Evolutionary conservation across 2,888 invertebrate species (phyloP).

Genomic region (Reticulitermes lucifugus): DNA sequence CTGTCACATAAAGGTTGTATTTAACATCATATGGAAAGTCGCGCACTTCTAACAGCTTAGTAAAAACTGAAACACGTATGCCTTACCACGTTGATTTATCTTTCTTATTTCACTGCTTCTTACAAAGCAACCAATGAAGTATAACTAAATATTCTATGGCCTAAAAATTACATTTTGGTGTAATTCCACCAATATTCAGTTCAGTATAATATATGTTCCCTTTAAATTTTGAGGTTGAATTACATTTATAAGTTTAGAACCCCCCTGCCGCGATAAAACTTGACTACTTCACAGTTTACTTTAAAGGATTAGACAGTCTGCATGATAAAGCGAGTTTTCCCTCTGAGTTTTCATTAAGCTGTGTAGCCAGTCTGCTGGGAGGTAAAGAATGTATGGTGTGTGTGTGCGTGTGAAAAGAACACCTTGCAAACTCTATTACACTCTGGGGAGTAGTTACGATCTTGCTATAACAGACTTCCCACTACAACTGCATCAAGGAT

Average conservation of each 20-base stretch:
- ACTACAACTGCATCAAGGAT: not conserved
- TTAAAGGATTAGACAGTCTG: not conserved
- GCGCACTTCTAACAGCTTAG: no score
- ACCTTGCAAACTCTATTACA: slow-evolving; percentile 2
- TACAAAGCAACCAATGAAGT: no score
- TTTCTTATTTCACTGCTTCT: no score
- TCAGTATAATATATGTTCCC: not conserved
- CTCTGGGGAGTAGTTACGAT: not conserved
- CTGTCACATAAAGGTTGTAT: no score
- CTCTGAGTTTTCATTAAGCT: not conserved
- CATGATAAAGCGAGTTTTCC: not conserved
- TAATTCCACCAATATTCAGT: no score
- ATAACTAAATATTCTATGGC: no score
- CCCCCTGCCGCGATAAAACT: no score
- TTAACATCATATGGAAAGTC: no score
- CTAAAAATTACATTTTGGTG: no score
- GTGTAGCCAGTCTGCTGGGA: not conserved
- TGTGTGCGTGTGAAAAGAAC: not conserved
- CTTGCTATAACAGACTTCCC: not conserved
- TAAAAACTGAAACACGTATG: no score
- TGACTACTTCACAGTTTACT: not conserved
- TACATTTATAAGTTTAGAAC: no score
- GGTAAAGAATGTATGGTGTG: not conserved
- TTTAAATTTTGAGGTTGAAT: not conserved
- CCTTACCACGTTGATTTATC: no score